A percentile compares a stretch with the other conserved stretches of the same genome.
phyloP scores from a whole-genome alignment of 2,888 invertebrate genomes.

The Sphaerophoria taeniata region DNA sequence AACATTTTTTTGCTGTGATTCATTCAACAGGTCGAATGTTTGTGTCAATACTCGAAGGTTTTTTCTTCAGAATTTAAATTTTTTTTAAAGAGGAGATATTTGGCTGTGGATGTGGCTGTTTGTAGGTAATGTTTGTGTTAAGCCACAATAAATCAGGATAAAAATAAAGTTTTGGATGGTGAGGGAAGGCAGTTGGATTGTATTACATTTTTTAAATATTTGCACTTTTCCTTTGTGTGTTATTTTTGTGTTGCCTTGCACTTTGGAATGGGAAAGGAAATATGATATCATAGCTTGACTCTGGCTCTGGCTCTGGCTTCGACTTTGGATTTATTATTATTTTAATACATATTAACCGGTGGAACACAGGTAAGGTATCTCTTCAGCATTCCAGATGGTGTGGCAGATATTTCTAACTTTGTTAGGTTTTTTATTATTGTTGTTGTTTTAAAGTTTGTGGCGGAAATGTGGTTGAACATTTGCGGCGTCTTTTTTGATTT shows the following conservation, averaged over 20 bases:
- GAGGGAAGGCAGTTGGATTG: slow-evolving; percentile 30
- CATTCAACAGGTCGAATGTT: slow-evolving; percentile 72
- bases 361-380: not conserved
- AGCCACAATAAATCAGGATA: slow-evolving; percentile 52
- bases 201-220: slow-evolving; percentile 58
- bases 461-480: slow-evolving; percentile 43
- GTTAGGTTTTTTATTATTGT: not conserved
- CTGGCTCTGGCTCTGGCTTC: not conserved
- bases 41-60: slow-evolving; percentile 24
- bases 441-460: not conserved
- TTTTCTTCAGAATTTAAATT: slow-evolving; percentile 16
- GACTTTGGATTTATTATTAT: not conserved
- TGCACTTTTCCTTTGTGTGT: slow-evolving; percentile 50
- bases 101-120: slow-evolving; percentile 4
- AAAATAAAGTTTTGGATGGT: not conserved
- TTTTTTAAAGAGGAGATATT: slow-evolving; percentile 11
- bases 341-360: not conserved
- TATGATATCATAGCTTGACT: slow-evolving; percentile 23
- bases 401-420: too few relatives aligned
- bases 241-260: slow-evolving; percentile 39
- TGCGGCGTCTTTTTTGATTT: slow-evolving; percentile 34
- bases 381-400: too few relatives aligned
- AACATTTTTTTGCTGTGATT: slow-evolving; percentile 64
- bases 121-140: slow-evolving; percentile 11
- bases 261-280: slow-evolving; percentile 40